A percentile compares a stretch with the other conserved stretches of the same genome.
Evolutionary conservation across 2,113 vertebrate species (phyloP).

Genomic region (Bos indicus): DNA sequence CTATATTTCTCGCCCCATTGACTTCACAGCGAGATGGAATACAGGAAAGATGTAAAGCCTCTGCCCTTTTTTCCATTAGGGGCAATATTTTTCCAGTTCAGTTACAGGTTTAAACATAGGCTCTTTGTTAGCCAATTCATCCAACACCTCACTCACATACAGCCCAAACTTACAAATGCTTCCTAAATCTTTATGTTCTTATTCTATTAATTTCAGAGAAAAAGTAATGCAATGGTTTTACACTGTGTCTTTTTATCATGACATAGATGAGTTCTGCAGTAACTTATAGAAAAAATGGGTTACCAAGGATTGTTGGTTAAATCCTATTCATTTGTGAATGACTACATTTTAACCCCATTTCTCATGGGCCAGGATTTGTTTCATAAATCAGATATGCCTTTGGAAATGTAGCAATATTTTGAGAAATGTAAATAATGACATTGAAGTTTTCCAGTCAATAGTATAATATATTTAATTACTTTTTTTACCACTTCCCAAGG

Average conservation of each 20-base stretch:
- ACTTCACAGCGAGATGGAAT: constrained; percentile 67
- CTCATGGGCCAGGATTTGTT: not conserved
- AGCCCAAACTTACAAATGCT: constrained; percentile 40
- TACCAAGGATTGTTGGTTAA: not conserved
- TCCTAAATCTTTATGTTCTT: constrained; percentile 21
- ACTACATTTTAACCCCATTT: not conserved
- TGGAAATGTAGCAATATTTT: not conserved
- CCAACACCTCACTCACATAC: constrained; percentile 35
- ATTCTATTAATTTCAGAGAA: constrained; percentile 45
- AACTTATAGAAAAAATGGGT: not conserved
- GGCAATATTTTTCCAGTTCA: constrained; percentile 75
- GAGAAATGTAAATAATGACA: constrained; percentile 20
- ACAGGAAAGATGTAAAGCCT: constrained; percentile 59
- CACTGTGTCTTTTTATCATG: not conserved
- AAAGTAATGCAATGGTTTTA: not conserved
- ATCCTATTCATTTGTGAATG: not conserved
- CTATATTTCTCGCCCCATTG: constrained; percentile 70
- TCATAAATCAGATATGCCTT: constrained; percentile 27
- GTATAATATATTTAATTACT: constrained; percentile 33
- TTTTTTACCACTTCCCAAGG: constrained; percentile 35
- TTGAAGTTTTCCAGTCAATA: constrained; percentile 1
- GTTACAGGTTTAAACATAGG: constrained; percentile 67
- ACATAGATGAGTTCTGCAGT: not conserved
- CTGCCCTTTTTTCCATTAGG: constrained; percentile 74
- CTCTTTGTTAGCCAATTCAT: constrained; percentile 65